phyloP scores from a whole-genome alignment of 1,140 invertebrate genomes.

The Bombyx mori region ASM3026992v2 NC_085135.1:726001-726500 shows the following conservation, averaged over 20 bases:
- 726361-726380: slow-evolving; percentile 4
- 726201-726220: slow-evolving; percentile 5
- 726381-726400: slow-evolving; percentile 1
- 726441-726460: not conserved
- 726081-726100: slow-evolving; percentile 4
- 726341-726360: not conserved
- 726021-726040: slow-evolving; percentile 26
- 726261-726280: slow-evolving; percentile 8
- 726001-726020: slow-evolving; percentile 28
- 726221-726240: slow-evolving; percentile 5
- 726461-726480: not conserved
- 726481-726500: slow-evolving; percentile 3
- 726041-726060: slow-evolving; percentile 21
- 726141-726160: not conserved
- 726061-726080: slow-evolving; percentile 2
- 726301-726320: slow-evolving; percentile 3
- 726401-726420: slow-evolving; percentile 2
- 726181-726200: slow-evolving; percentile 6
- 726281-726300: not conserved
- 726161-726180: slow-evolving; percentile 6
- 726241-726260: slow-evolving; percentile 8
- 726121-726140: not conserved
- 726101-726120: slow-evolving; percentile 8
- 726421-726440: slow-evolving; percentile 3
- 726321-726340: not conserved